phyloP scores from a whole-genome alignment of 2,888 invertebrate genomes.

The Eupithecia tripunctaria region DNA sequence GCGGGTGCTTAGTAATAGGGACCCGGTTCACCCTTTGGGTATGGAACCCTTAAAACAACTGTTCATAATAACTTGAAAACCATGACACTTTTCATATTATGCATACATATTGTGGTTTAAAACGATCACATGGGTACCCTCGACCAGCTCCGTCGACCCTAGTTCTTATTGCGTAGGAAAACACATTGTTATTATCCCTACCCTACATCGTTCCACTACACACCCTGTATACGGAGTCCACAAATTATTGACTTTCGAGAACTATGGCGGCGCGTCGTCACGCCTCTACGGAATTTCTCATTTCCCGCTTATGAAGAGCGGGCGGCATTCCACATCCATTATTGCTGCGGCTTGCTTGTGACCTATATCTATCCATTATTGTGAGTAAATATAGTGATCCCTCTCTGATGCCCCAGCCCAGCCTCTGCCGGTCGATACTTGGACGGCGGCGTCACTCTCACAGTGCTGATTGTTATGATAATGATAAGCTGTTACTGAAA shows the following conservation, averaged over 20 bases:
- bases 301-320: conserved; percentile 39
- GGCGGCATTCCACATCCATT: conserved; percentile 28
- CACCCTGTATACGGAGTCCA: neutral
- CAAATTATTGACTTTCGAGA: neutral
- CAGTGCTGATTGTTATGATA: neutral
- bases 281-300: conserved; percentile 53
- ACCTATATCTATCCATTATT: neutral
- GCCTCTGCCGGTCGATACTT: conserved; percentile 20
- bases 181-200: too few relatives aligned
- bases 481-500: neutral
- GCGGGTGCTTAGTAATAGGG: too few relatives aligned
- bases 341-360: conserved; percentile 6
- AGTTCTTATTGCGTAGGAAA: too few relatives aligned
- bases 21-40: too few relatives aligned
- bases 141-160: too few relatives aligned
- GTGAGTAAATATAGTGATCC: neutral
- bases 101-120: too few relatives aligned
- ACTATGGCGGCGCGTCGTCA: conserved; percentile 22
- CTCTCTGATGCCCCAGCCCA: neutral
- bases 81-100: too few relatives aligned
- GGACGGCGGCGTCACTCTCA: conserved; percentile 12
- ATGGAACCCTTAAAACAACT: too few relatives aligned
- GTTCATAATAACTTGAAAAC: too few relatives aligned
- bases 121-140: too few relatives aligned
- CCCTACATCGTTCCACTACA: too few relatives aligned